phyloP scores from a whole-genome alignment of 2,113 vertebrate genomes.

The Pterocles burchelli region DNA sequence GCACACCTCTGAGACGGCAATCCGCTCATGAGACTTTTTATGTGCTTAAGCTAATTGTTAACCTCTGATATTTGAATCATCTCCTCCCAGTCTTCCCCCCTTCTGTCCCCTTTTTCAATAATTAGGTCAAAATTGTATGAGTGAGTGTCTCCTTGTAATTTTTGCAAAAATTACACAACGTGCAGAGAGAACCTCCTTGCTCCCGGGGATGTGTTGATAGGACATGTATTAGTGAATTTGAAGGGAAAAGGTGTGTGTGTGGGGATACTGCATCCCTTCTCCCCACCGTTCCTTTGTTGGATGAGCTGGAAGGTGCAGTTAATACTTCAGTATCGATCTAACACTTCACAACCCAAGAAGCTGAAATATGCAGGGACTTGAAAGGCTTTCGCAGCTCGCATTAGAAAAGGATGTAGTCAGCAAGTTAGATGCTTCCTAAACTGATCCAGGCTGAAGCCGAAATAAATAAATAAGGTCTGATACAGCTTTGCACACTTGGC shows the following conservation, averaged over 20 bases:
- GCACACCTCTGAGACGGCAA: neutral
- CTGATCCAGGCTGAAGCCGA: neutral
- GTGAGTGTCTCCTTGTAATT: neutral
- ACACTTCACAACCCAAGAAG: neutral
- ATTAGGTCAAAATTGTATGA: neutral
- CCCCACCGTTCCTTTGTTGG: neutral
- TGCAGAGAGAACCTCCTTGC: neutral
- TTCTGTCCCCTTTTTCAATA: neutral
- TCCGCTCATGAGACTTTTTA: accelerated
- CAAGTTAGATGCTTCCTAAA: conserved; percentile 2
- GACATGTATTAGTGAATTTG: neutral
- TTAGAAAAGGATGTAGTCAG: conserved; percentile 7
- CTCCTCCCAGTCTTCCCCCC: neutral
- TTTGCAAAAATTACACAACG: accelerated
- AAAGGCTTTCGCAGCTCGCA: neutral
- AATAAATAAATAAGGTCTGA: neutral
- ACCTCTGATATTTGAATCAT: neutral
- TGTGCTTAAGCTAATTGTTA: neutral
- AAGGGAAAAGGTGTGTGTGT: neutral
- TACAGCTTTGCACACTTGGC: neutral
- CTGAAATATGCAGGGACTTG: neutral
- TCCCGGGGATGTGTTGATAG: neutral
- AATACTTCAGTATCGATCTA: neutral
- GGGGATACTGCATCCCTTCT: neutral
- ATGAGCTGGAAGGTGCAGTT: neutral